Evolutionary conservation across 2,888 invertebrate genomes (phyloP).

Genomic region (Desoria tigrina): DNA sequence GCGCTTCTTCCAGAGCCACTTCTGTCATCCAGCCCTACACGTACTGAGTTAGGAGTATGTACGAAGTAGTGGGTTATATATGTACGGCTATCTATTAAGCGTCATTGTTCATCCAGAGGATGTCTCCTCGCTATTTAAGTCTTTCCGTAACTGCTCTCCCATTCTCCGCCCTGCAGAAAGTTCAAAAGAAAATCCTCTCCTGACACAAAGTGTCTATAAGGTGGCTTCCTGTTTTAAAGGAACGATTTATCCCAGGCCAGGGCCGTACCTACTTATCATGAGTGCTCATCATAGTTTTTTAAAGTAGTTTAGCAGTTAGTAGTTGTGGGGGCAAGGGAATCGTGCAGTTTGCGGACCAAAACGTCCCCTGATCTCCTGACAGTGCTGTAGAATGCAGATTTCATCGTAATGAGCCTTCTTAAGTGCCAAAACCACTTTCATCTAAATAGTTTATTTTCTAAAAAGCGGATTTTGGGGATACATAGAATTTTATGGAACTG

Average conservation of each 20-base stretch:
- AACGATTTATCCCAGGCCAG: too few relatives aligned
- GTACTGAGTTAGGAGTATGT: too few relatives aligned
- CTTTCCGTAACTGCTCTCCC: neutral
- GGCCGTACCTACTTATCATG: too few relatives aligned
- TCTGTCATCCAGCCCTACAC: too few relatives aligned
- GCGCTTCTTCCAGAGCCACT: too few relatives aligned
- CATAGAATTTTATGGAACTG: conserved; percentile 10
- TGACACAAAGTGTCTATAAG: conserved; percentile 6
- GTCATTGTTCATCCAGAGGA: too few relatives aligned
- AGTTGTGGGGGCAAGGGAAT: neutral
- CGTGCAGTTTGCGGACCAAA: too few relatives aligned
- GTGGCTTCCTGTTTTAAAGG: conserved; percentile 1
- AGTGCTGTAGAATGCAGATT: neutral
- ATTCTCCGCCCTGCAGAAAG: neutral
- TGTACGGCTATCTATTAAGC: too few relatives aligned
- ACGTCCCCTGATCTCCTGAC: neutral
- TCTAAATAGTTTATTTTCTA: conserved; percentile 13
- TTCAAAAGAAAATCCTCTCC: conserved; percentile 5
- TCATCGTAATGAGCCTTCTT: conserved; percentile 13
- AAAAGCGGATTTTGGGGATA: conserved; percentile 1
- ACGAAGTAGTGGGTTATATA: too few relatives aligned
- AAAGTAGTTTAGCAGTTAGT: neutral
- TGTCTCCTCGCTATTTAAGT: neutral
- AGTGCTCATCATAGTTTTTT: too few relatives aligned
- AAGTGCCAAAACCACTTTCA: conserved; percentile 25